These are phyloP conservation scores for Cordilura impudica DNA, from an alignment of 2,888 invertebrate species.

Conservation along the genomic window DNA sequence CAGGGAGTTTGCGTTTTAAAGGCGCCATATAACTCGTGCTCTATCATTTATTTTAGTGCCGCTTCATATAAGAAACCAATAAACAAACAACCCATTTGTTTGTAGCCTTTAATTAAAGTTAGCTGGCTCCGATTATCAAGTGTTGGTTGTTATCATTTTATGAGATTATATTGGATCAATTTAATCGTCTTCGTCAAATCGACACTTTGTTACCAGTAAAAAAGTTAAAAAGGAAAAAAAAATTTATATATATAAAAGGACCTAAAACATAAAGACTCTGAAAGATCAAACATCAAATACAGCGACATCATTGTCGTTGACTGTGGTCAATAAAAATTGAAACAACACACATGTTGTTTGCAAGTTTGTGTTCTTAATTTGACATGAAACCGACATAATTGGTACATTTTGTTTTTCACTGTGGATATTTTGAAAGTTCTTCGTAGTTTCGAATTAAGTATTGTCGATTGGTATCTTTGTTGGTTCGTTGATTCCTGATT, in stretches of 20 bases:
- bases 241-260: neutral
- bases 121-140: slow-evolving; percentile 59
- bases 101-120: slow-evolving; percentile 58
- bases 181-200: slow-evolving; percentile 58
- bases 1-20: neutral
- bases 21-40: slow-evolving; percentile 45
- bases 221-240: neutral
- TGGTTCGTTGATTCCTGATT: slow-evolving; percentile 22
- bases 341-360: slow-evolving; percentile 21
- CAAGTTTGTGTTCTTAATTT: slow-evolving; percentile 65
- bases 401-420: slow-evolving; percentile 50
- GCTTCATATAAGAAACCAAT: slow-evolving; percentile 7
- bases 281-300: slow-evolving; percentile 50
- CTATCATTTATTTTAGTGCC: slow-evolving; percentile 51
- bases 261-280: neutral
- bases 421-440: no score
- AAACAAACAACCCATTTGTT: neutral
- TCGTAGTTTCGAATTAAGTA: slow-evolving; percentile 49
- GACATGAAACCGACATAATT: slow-evolving; percentile 68
- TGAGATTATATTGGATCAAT: slow-evolving; percentile 38
- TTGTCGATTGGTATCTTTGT: slow-evolving; percentile 51
- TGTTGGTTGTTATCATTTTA: slow-evolving; percentile 57
- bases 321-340: slow-evolving; percentile 56
- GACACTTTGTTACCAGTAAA: slow-evolving; percentile 49
- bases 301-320: slow-evolving; percentile 27